Evolutionary conservation across 2,797 vertebrate species (phyloP).

Genomic region (Neomorphus geoffroyi): DNA sequence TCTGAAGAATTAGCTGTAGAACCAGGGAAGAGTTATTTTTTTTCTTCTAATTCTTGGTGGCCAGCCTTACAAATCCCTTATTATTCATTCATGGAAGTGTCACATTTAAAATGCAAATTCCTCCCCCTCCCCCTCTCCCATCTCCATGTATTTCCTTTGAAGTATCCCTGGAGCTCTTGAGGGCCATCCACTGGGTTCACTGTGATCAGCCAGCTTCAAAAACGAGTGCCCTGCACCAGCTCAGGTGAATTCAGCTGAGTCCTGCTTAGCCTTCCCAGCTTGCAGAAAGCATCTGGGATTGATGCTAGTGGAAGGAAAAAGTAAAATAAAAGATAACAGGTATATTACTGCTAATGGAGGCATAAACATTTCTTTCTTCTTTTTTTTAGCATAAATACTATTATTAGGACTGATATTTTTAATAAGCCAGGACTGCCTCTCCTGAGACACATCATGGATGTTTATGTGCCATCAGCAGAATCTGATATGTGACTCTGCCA

Average conservation of each 20-base stretch:
- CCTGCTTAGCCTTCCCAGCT: not conserved
- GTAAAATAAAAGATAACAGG: not conserved
- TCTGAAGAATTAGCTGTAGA: constrained; percentile 32
- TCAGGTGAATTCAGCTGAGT: not conserved
- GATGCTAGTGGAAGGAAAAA: not conserved
- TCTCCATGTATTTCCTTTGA: constrained; percentile 26
- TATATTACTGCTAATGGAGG: not conserved
- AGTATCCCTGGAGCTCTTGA: constrained; percentile 8
- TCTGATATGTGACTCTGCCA: not conserved
- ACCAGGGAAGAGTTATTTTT: not conserved
- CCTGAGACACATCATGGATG: not conserved
- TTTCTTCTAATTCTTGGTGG: constrained; percentile 33
- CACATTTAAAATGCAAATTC: constrained; percentile 62
- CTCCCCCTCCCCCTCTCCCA: not conserved
- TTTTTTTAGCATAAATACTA: not conserved
- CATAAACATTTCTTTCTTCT: not conserved
- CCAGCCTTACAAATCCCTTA: constrained; percentile 50
- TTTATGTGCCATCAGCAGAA: not conserved
- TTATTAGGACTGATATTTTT: not conserved
- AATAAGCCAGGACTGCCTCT: not conserved
- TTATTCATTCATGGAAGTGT: constrained; percentile 39
- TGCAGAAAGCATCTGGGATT: not conserved
- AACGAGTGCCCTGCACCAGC: not conserved
- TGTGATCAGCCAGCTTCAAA: not conserved
- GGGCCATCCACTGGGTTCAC: not conserved